phyloP scores from a whole-genome alignment of 2,113 vertebrate genomes.

The Uria aalge region DNA sequence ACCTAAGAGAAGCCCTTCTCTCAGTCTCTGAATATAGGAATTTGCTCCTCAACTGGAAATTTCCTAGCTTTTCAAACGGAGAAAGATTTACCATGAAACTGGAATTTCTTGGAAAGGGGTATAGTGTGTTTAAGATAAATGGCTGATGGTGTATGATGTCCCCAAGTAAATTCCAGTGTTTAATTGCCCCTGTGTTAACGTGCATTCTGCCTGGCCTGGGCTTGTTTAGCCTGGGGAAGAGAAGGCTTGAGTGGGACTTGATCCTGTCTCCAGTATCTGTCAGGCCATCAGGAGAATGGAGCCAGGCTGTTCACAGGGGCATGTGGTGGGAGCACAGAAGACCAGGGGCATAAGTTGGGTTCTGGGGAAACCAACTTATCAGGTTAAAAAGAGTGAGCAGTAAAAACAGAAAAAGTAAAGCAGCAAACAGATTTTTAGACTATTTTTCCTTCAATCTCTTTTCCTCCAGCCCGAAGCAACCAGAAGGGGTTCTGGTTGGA shows the following conservation, averaged over 20 bases:
- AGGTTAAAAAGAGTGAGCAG: too few species aligned
- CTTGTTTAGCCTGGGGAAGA: neutral
- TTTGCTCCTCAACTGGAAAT: neutral
- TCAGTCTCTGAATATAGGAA: neutral
- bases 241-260: neutral
- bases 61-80: rapidly evolving
- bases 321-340: neutral
- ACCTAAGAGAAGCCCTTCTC: neutral
- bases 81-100: neutral
- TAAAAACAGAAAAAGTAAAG: too few species aligned
- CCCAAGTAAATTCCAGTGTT: neutral
- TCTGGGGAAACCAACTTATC: too few species aligned
- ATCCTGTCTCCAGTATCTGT: neutral
- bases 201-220: neutral
- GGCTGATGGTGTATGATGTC: neutral
- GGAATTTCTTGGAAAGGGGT: neutral
- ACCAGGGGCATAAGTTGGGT: rapidly evolving
- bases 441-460: too few species aligned
- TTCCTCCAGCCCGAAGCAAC: too few species aligned
- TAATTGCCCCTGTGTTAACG: neutral
- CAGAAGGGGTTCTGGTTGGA: neutral
- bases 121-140: neutral
- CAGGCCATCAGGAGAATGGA: neutral
- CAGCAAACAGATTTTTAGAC: too few species aligned
- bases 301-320: neutral